A percentile compares a stretch with the other conserved stretches of the same genome.
These are phyloP conservation scores for Emydura subglobosa DNA, from an alignment of 2,113 vertebrate species.

Conservation along the genomic window DNA sequence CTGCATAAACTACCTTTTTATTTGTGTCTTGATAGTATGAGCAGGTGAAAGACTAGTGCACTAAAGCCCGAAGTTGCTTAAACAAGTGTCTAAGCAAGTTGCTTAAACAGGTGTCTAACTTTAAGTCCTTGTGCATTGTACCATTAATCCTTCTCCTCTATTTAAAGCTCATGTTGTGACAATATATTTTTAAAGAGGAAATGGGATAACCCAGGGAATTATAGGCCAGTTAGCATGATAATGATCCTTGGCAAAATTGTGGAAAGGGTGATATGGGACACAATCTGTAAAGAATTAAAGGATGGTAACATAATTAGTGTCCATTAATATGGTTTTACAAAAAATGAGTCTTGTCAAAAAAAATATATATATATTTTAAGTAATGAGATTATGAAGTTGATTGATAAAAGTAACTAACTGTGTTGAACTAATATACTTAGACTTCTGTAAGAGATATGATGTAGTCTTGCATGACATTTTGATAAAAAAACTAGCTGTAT, in stretches of 20 bases:
- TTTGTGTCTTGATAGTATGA: slow-evolving; percentile 20
- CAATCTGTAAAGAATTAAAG: background rate
- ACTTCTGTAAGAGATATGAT: too few relatives aligned
- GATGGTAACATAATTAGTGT: background rate
- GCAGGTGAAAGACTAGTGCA: background rate
- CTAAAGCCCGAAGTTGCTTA: background rate
- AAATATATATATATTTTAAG: background rate
- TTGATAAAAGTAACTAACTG: too few relatives aligned
- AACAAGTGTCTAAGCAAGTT: background rate
- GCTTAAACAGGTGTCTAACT: background rate
- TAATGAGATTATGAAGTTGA: background rate
- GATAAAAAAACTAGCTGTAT: too few relatives aligned
- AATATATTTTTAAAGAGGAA: background rate
- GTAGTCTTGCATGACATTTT: too few relatives aligned
- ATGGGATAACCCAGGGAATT: background rate
- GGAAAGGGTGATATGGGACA: background rate
- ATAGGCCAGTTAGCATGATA: background rate
- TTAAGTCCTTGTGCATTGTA: background rate
- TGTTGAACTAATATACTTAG: too few relatives aligned
- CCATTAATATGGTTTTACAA: background rate
- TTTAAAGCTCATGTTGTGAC: background rate
- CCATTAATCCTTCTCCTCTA: background rate
- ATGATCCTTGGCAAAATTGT: background rate
- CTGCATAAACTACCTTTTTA: slow-evolving; percentile 18
- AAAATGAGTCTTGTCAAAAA: background rate